A percentile compares a stretch with the other conserved stretches of the same genome.
phyloP scores from a whole-genome alignment of 2,888 invertebrate species.

The Chrysina gloriosa region DNA sequence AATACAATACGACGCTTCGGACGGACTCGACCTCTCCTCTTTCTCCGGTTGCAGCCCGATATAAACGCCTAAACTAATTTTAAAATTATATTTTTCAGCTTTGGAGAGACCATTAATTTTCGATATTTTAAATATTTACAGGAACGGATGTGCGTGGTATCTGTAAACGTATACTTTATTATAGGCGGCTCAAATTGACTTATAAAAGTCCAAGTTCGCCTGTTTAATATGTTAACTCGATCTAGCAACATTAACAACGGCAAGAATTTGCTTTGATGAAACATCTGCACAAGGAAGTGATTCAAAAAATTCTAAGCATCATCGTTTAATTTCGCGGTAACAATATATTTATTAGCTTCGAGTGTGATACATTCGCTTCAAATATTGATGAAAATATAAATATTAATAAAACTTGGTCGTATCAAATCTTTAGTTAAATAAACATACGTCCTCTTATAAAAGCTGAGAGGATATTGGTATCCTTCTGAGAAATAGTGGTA shows the following conservation, averaged over 20 bases:
- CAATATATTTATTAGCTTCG: too few species aligned
- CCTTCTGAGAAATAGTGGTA: too few species aligned
- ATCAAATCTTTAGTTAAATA: too few species aligned
- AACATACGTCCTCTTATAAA: too few species aligned
- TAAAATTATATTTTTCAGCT: conserved; percentile 37
- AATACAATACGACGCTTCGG: too few species aligned
- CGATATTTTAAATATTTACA: conserved; percentile 43
- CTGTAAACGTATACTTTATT: conserved; percentile 33
- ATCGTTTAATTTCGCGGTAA: too few species aligned
- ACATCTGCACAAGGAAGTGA: not conserved
- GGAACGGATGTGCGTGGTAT: conserved; percentile 26
- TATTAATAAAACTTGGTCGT: too few species aligned
- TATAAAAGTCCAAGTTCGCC: conserved; percentile 12
- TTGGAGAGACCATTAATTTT: conserved; percentile 39
- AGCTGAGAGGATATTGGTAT: too few species aligned
- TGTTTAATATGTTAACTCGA: conserved; percentile 17
- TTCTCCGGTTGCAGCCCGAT: conserved; percentile 8
- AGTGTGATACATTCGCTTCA: too few species aligned
- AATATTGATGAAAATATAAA: too few species aligned
- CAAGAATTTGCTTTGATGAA: not conserved
- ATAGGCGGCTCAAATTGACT: conserved; percentile 29
- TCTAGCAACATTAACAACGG: not conserved
- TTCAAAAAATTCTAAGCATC: too few species aligned
- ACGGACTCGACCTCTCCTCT: too few species aligned
- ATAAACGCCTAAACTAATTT: conserved; percentile 34